These are phyloP conservation scores for Melierax canorus DNA, from an alignment of 2,113 vertebrate genomes.

Conservation along the genomic window DNA sequence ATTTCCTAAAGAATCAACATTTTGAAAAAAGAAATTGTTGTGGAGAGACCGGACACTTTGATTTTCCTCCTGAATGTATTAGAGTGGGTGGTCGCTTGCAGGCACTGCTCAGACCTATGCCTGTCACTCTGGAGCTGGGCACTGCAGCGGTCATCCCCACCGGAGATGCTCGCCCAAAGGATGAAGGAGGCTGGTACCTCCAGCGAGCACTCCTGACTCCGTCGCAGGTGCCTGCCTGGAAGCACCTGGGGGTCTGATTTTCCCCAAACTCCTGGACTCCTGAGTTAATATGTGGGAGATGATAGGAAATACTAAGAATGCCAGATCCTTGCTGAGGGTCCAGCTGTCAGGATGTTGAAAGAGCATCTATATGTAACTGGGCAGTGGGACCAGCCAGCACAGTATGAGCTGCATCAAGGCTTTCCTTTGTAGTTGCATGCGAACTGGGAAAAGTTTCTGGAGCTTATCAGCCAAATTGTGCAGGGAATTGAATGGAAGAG, in stretches of 20 bases:
- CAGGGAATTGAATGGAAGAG: neutral
- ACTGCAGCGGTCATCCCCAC: neutral
- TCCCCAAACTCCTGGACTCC: neutral
- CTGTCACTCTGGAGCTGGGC: neutral
- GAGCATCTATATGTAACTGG: neutral
- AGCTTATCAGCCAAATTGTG: neutral
- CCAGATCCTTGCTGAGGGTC: neutral
- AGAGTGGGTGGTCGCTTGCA: neutral
- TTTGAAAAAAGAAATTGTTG: neutral
- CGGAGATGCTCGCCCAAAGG: neutral
- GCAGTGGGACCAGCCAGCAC: neutral
- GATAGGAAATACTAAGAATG: neutral
- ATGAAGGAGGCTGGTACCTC: neutral
- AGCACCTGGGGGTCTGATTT: neutral
- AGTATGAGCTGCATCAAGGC: neutral
- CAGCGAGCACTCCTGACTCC: neutral
- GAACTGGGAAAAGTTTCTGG: neutral
- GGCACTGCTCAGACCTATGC: neutral
- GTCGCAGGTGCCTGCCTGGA: neutral
- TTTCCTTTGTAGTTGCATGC: neutral
- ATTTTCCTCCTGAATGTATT: neutral
- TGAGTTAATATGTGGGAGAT: neutral
- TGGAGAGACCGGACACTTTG: neutral
- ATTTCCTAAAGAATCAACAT: neutral
- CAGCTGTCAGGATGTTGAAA: neutral